Evolutionary conservation across 2,888 invertebrate species (phyloP), one percentile per base, ranked within the genome.

Genomic region (Pimpla rufipes): DNA sequence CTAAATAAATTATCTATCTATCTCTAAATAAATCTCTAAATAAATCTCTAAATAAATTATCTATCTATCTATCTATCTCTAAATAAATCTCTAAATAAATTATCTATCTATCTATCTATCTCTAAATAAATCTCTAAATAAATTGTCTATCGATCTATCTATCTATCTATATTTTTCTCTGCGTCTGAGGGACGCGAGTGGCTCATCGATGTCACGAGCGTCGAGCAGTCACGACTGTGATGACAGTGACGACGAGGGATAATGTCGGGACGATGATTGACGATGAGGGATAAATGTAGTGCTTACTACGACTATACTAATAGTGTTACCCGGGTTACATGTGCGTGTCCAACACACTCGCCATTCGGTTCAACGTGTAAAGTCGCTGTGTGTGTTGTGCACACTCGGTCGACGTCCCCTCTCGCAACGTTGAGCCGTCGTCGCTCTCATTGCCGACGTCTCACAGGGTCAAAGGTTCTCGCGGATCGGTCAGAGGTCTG

Each of bases 261-360:
- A 52, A 75, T 18, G 76, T 40, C 62, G 52, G 64, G 70, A 78
- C 62, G 52, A 52, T 50, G 78, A 78, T 70, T 70, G 78, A 70
- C 62, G 62, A 78, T 64, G 23, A 78, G 70, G 50, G 70, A 70
- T 70, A 70, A 70, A 78, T 77, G 47, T 45, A 52, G 42, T 59
- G 18, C 57, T 45, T 35, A 23, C 40, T 18, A 50, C 64, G 16
- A 16, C 18, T 29, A 29, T 57, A 18, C 35, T 64, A 50, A 74
- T 62, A 50, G 64, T 23, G 40, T 66, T 75, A 66, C 66, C 29
- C 3, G 5, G 29, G 18, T 16, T 52, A 40, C 42, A n/a, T 35
- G 29, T 29, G 16, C 35, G 29, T 35, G 2, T 59, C 35, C 8
- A 59, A 59, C 8, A 59, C 35, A 6, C 6, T 59, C 16, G 13